These are phyloP conservation scores for Chelonus formosanus DNA, from an alignment of 2,888 invertebrate genomes.

Conservation along the genomic window DNA sequence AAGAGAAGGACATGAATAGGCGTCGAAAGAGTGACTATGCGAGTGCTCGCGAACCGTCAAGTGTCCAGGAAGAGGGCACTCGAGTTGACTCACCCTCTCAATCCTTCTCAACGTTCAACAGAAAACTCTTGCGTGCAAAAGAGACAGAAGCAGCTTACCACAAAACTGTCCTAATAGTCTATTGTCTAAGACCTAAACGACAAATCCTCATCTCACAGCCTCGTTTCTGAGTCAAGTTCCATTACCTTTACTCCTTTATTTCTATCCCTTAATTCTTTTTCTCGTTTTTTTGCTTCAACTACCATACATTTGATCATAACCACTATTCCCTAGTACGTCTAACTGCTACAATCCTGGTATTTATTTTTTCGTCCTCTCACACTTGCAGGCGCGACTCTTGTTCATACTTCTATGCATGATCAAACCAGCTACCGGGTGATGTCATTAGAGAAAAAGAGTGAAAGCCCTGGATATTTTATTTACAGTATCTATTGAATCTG, in stretches of 20 bases:
- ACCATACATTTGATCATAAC: too few species aligned
- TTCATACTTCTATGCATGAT: too few species aligned
- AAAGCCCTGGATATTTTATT: too few species aligned
- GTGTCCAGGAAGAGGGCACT: constrained; percentile 37
- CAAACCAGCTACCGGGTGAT: too few species aligned
- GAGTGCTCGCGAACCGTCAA: constrained; percentile 25
- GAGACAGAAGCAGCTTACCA: constrained; percentile 53
- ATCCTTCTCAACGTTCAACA: constrained; percentile 30
- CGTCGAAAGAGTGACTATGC: constrained; percentile 30
- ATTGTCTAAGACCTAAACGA: constrained; percentile 59
- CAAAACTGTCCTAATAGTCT: constrained; percentile 61
- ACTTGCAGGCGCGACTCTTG: too few species aligned
- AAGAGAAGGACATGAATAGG: constrained; percentile 37
- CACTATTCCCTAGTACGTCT: too few species aligned
- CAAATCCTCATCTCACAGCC: constrained; percentile 45
- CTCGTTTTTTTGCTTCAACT: background rate
- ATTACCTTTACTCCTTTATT: constrained; percentile 30
- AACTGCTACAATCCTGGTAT: too few species aligned
- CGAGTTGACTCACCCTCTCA: constrained; percentile 38
- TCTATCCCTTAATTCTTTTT: constrained; percentile 30
- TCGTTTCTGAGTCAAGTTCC: constrained; percentile 30
- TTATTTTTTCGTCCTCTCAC: too few species aligned
- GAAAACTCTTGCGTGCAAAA: constrained; percentile 18
- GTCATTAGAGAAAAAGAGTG: too few species aligned
- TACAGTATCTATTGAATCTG: too few species aligned